Evolutionary conservation across 35 echinoderm and acorn worm genomes (phyloP).

Genomic region (Apostichopus japonicus): DNA sequence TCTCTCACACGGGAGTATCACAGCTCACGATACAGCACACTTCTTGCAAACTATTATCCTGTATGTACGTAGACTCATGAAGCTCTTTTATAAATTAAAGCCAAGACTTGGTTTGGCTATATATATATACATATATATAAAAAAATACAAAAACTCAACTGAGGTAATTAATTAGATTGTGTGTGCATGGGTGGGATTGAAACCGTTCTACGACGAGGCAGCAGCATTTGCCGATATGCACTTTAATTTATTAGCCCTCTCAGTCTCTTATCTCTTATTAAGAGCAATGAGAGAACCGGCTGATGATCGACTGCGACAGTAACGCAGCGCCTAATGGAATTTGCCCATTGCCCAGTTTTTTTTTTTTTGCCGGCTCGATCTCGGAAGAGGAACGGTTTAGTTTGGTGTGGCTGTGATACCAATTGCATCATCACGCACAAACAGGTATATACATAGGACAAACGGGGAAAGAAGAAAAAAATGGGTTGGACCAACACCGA

Average conservation of each 20-base stretch:
- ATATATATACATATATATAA: too few species aligned
- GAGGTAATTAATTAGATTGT: conserved; percentile 21
- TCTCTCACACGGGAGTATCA: too few species aligned
- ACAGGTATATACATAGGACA: too few species aligned
- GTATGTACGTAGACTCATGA: too few species aligned
- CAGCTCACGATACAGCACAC: too few species aligned
- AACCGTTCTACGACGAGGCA: background rate
- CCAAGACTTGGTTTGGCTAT: background rate
- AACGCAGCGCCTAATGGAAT: background rate
- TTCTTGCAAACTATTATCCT: too few species aligned
- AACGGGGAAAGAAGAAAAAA: too few species aligned
- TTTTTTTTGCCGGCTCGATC: background rate
- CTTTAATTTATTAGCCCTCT: conserved; percentile 41
- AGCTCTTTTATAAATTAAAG: too few species aligned
- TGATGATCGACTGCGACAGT: background rate
- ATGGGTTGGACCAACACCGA: too few species aligned
- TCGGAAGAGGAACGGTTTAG: too few species aligned
- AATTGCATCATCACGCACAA: too few species aligned
- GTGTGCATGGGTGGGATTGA: background rate
- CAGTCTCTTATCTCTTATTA: background rate
- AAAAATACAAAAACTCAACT: background rate
- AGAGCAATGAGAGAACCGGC: background rate
- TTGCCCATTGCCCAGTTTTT: conserved; percentile 10
- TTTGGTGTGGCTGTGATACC: too few species aligned
- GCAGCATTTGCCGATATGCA: background rate